These are phyloP conservation scores for Campylorhamphus procurvoides DNA, from an alignment of 2,113 vertebrate species.

Conservation along the genomic window DNA sequence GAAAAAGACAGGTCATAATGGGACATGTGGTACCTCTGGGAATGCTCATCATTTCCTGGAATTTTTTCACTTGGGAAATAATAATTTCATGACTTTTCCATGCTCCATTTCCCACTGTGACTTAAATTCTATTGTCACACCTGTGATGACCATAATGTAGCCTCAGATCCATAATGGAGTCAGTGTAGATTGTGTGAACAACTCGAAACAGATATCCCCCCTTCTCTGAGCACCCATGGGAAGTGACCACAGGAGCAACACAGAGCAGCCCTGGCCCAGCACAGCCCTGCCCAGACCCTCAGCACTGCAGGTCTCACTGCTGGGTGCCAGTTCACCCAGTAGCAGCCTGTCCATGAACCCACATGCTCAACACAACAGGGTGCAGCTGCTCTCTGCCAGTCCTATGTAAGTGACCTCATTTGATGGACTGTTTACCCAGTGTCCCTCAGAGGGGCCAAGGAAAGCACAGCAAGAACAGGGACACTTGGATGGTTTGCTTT, in stretches of 20 bases:
- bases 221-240: neutral
- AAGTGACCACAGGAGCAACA: neutral
- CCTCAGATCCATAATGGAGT: neutral
- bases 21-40: neutral
- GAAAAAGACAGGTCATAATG: neutral
- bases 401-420: neutral
- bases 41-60: neutral
- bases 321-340: neutral
- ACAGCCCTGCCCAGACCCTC: neutral
- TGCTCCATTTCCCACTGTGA: accelerated
- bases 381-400: constrained; percentile 18
- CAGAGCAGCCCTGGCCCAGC: neutral
- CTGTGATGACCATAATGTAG: too few species aligned
- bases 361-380: neutral
- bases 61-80: neutral
- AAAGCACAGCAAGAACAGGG: neutral
- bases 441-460: neutral
- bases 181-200: neutral
- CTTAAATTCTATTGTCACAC: neutral
- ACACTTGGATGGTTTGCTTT: neutral
- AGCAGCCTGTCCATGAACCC: neutral
- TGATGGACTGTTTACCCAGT: neutral
- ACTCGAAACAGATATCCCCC: neutral
- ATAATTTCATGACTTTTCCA: neutral
- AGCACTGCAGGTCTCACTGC: neutral